These are phyloP conservation scores for Dilophus febrilis DNA, from an alignment of 2,888 invertebrate genomes.

Conservation along the genomic window DNA sequence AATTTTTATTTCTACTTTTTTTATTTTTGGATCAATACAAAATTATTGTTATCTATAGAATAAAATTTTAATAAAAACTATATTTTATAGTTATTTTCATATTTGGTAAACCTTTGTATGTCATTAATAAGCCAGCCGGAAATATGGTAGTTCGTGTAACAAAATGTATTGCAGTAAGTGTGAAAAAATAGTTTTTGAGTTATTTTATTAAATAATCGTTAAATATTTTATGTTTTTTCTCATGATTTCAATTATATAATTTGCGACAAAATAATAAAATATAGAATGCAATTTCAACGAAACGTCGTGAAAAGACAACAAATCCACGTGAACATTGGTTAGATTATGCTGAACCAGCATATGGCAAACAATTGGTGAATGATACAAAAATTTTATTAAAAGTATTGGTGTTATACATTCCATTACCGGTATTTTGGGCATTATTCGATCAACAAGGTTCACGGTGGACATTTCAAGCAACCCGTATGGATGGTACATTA, in stretches of 20 bases:
- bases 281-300: slow-evolving; percentile 31
- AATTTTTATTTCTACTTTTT: too few species aligned
- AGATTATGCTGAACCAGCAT: slow-evolving; percentile 71
- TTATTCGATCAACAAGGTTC: slow-evolving; percentile 88
- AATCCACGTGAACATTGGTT: slow-evolving; percentile 60
- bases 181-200: too few species aligned
- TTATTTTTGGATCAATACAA: too few species aligned
- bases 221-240: too few species aligned
- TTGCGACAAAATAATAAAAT: too few species aligned
- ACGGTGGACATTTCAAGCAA: slow-evolving; percentile 85
- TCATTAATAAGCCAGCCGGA: slow-evolving; percentile 54
- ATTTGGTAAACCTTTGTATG: slow-evolving; percentile 58
- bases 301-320: slow-evolving; percentile 15
- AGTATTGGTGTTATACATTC: slow-evolving; percentile 63
- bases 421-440: slow-evolving; percentile 86
- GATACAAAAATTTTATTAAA: slow-evolving; percentile 66
- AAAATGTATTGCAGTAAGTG: slow-evolving; percentile 57
- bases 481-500: slow-evolving; percentile 67
- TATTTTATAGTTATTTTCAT: slow-evolving; percentile 45
- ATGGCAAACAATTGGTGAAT: slow-evolving; percentile 48
- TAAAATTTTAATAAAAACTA: too few species aligned
- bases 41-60: too few species aligned
- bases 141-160: slow-evolving; percentile 66
- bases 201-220: too few species aligned
- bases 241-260: too few species aligned